Evolutionary conservation across 2,113 vertebrate genomes (phyloP), one percentile per base, ranked within the genome.

Genomic region (Lutjanus erythropterus): DNA sequence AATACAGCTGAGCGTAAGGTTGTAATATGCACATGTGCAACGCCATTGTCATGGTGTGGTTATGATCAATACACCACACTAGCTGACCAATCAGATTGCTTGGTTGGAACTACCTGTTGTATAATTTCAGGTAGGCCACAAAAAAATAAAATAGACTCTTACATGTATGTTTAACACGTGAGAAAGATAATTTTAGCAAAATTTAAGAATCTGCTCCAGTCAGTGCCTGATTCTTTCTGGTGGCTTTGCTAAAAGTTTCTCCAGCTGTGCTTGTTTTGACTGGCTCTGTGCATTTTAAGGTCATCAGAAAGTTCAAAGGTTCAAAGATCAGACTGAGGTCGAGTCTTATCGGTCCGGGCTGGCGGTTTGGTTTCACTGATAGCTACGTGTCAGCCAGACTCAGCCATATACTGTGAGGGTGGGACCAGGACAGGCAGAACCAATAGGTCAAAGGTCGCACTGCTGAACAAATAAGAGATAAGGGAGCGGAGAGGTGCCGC

Each of bases 371-470:
- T 89, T 89, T 73, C 81, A 80, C 16, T 53, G 75, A 86, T 83
- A 86, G 60, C 61, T 75, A 27, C 56, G 88, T 84, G 83, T 93
- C 86, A 33, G 92, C 82, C 79, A 42, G 93, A 81, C 81, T 85
- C 53, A 91, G 94, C 74, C 91, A 92, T 37, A 92, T 37, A 78
- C 5, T 90, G 92, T 88, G 86, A 68, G 91, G 91, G 84, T 35
- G 16, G 25, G 31, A 73, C 23, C 33, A 58, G 19, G 27, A 53
- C 46, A 21, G 55, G 39, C 70, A 56, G 37, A 23, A 19, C 41
- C 19, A 9, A 33, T 6, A 39, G 84, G 73, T 85, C 78, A 90
- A 27, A 88, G 75, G 61, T 68, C 73, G 72, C 46, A 46, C 73
- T 27, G 21, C 86, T 89, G 89, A 89, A 85, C 60, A 86, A 91